A percentile compares a stretch with the other conserved stretches of the same genome.
These are phyloP conservation scores for Megalops atlanticus DNA, from an alignment of 2,113 vertebrate species.

Conservation along the genomic window DNA sequence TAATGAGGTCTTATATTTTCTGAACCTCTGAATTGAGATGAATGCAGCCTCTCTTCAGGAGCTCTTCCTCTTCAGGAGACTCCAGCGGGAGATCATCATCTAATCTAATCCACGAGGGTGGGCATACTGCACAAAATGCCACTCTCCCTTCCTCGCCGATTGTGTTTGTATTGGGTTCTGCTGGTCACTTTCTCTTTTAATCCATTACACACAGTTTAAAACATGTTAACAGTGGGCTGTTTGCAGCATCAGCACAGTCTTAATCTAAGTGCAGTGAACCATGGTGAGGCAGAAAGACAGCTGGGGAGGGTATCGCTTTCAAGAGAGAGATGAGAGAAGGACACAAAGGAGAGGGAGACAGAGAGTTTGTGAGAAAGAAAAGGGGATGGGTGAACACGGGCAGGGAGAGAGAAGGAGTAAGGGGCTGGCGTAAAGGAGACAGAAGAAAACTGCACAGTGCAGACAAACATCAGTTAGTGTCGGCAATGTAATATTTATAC, in stretches of 20 bases:
- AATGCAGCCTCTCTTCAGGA: not conserved
- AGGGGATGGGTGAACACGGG: not conserved
- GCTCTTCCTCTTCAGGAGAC: not conserved
- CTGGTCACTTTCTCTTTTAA: not conserved
- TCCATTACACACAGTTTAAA: not conserved
- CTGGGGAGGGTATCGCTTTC: not conserved
- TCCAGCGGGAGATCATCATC: not conserved
- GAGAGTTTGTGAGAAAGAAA: not conserved
- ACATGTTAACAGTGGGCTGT: not conserved
- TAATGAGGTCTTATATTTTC: not conserved
- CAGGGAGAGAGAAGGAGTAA: not conserved
- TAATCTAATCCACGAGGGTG: not conserved
- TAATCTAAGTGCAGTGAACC: constrained; percentile 2
- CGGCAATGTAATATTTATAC: constrained; percentile 12
- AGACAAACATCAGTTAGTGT: not conserved
- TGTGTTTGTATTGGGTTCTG: constrained; percentile 2
- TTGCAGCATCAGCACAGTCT: constrained; percentile 14
- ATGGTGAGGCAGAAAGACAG: not conserved
- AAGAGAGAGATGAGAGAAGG: not conserved
- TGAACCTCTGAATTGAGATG: not conserved
- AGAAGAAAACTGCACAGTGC: not conserved
- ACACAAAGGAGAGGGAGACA: not conserved
- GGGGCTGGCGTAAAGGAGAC: not conserved
- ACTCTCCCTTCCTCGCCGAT: not conserved
- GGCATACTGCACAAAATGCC: not conserved